Evolutionary conservation across 2,113 vertebrate genomes (phyloP).

Genomic region (Dromas ardeola): DNA sequence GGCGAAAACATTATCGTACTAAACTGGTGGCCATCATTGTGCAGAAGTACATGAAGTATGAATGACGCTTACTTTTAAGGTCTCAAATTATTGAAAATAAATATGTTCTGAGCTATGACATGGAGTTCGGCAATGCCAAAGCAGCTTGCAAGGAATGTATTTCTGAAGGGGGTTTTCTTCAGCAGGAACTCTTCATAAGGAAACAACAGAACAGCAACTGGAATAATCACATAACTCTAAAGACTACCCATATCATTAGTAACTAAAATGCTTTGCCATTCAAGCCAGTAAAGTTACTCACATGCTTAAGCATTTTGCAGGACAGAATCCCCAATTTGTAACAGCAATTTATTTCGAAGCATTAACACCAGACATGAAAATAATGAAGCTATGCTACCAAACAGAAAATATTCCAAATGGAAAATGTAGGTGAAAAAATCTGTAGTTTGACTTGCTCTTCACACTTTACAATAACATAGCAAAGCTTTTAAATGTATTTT

Average conservation of each 20-base stretch:
- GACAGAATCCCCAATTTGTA: conserved; percentile 47
- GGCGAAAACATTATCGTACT: not conserved
- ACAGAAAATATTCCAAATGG: conserved; percentile 72
- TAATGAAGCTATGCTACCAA: conserved; percentile 71
- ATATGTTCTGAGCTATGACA: conserved; percentile 9
- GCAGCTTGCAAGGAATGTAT: conserved; percentile 6
- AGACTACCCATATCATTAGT: not conserved
- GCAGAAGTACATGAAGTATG: not conserved
- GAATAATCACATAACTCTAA: not conserved
- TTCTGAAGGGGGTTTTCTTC: conserved; percentile 7
- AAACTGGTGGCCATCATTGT: not conserved
- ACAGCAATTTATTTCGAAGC: conserved; percentile 43
- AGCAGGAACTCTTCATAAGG: not conserved
- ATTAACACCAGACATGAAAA: conserved; percentile 63
- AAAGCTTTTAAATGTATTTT: conserved; percentile 50
- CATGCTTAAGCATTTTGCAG: conserved; percentile 49
- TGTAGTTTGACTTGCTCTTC: conserved; percentile 39
- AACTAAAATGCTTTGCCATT: conserved; percentile 56
- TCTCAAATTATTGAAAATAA: not conserved
- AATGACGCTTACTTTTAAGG: not conserved
- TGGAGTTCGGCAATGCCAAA: conserved; percentile 38
- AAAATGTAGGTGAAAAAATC: conserved; percentile 65
- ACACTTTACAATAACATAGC: not conserved
- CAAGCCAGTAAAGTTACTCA: conserved; percentile 58
- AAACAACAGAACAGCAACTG: conserved; percentile 6